A percentile compares a stretch with the other conserved stretches of the same genome.
Evolutionary conservation across 2,113 vertebrate genomes (phyloP).

Genomic region (Chionodraco myersi): DNA sequence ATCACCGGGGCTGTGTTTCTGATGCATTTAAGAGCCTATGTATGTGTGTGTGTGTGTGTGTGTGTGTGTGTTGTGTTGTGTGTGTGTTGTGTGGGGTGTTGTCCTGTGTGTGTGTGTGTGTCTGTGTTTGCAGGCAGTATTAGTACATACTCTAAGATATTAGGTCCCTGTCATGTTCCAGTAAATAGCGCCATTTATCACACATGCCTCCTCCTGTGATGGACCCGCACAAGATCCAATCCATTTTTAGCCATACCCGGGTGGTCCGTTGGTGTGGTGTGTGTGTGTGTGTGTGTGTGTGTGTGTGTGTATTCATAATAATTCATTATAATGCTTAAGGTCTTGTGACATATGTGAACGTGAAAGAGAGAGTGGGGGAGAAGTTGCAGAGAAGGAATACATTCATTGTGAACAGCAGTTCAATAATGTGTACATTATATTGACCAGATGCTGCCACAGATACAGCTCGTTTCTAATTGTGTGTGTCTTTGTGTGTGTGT

Average conservation of each 20-base stretch:
- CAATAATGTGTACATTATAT: conserved; percentile 36
- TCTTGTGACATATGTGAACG: conserved; percentile 46
- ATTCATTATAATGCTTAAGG: conserved; percentile 57
- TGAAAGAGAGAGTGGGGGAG: conserved; percentile 10
- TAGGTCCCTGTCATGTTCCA: conserved; percentile 77
- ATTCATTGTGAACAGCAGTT: conserved; percentile 18
- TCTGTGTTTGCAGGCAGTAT: conserved; percentile 29
- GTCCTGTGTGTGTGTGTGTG: conserved; percentile 24
- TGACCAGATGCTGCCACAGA: conserved; percentile 3
- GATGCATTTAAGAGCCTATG: conserved; percentile 9
- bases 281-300: conserved; percentile 21
- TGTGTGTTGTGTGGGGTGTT: too few species aligned
- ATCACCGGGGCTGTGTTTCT: conserved; percentile 33
- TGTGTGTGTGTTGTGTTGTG: conserved; percentile 24
- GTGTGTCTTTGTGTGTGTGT: background rate
- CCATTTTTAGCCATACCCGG: conserved; percentile 76
- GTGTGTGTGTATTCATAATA: conserved; percentile 30
- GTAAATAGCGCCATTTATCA: conserved; percentile 84
- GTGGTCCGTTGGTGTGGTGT: conserved; percentile 50
- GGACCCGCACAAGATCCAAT: conserved; percentile 75
- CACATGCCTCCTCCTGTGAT: conserved; percentile 56
- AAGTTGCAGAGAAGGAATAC: background rate
- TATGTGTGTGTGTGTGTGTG: background rate
- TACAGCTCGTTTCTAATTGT: conserved; percentile 20
- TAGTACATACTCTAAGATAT: conserved; percentile 69